Base-by-base conservation (phyloP, 92 coral and sea anemone species). In the Paragorgia papillata region DNA sequence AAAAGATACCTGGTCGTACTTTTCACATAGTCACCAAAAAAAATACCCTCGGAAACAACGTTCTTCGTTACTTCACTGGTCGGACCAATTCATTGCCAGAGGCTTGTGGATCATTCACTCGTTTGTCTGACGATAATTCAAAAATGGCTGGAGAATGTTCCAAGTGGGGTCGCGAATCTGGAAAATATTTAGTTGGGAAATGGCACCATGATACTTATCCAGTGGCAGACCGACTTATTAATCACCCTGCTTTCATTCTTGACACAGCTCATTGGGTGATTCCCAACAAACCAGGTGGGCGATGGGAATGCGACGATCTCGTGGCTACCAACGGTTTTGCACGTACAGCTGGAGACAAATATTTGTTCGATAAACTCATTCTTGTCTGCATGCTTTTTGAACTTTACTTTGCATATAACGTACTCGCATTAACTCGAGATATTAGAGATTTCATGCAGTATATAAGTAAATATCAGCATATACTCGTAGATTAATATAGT, bases 51-150 rank as follows among this genome's bases (percentile, higher is more conserved):
- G 97, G 97, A 1, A 18, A 46, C 21, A 57, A 64, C 22, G 96
- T 79, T 10, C 81, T 90, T 19, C 48, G 60, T 2, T 92, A 90
- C 24, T 84, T 90, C 26, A 88, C 82, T 18, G 75, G 66, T 50
- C 91, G 88, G 59, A 44, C 40, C 44, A 30, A 44, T 21, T 9
- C 21, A 13, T 44, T 68, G 1, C 90, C 87, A 0, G 28, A 48
- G n/a, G 88, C 96, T 0, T 92, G 97, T 80, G 84, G 81, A 8
- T 92, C 97, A 18, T 92, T 85, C 77, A 68, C 58, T 28, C 73
- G 82, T 26, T 85, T 86, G 4, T 81, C 92, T 1, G 92, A 76
- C 46, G 97, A 92, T 58, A 85, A 74, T 26, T 88, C 97, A 0
- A 44, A 69, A 13, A 59, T 92, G 18, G 84, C 96, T 7, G 59